Conservation (phyloP, 2,797 vertebrate genomes). For the Brachyalestes nurse region DNA sequence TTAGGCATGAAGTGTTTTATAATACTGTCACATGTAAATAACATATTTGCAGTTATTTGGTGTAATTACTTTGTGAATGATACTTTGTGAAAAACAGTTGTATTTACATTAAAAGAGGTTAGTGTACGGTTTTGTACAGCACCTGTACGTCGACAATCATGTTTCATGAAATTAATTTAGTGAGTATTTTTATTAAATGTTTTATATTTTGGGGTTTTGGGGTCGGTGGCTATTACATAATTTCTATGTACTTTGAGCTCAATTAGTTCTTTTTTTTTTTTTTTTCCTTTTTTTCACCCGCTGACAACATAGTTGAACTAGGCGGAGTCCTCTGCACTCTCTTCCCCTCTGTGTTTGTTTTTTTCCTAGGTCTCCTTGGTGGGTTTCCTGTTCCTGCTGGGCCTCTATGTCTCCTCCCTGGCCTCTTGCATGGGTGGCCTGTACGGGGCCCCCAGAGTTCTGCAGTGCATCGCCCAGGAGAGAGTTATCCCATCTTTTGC, state of each 20-base stretch:
- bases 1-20: no score
- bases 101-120: no score
- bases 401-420: slow-evolving; percentile 95
- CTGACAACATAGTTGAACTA: slow-evolving; percentile 74
- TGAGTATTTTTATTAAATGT: not conserved
- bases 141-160: not conserved
- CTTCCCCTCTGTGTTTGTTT: slow-evolving; percentile 77
- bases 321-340: slow-evolving; percentile 71
- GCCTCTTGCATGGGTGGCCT: slow-evolving; percentile 98
- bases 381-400: slow-evolving; percentile 96
- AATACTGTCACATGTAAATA: no score
- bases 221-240: slow-evolving; percentile 5
- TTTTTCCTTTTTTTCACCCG: not conserved
- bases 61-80: no score
- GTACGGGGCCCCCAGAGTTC: slow-evolving; percentile 94
- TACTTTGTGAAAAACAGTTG: no score
- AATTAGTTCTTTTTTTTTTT: slow-evolving; percentile 13
- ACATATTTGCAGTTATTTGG: no score
- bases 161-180: not conserved
- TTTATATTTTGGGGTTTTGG: not conserved
- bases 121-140: no score
- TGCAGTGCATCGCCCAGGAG: slow-evolving; percentile 96
- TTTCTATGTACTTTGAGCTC: slow-evolving; percentile 37
- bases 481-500: slow-evolving; percentile 88
- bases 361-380: slow-evolving; percentile 93